Percentiles rank a stretch among this genome's conserved stretches.
Evolutionary conservation across 64 coral and sea anemone genomes (phyloP).

Genomic region (Montipora capricornis): DNA sequence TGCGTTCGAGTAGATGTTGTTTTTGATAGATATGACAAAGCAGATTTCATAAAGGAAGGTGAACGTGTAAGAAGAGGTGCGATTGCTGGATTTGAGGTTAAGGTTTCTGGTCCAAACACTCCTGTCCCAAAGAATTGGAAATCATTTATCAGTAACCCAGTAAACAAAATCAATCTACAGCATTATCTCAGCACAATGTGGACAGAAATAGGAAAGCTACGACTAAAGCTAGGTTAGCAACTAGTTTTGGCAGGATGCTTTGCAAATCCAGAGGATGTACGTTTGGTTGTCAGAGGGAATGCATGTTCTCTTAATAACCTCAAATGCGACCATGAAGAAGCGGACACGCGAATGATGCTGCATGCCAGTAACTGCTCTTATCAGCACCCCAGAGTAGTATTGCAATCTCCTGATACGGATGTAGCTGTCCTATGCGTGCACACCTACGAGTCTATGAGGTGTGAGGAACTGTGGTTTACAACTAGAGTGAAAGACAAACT

Average conservation of each 20-base stretch:
- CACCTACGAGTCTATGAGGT: not conserved
- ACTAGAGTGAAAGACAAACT: slow-evolving; percentile 11
- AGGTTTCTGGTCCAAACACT: not conserved
- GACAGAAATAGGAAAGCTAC: not conserved
- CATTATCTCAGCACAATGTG: not conserved
- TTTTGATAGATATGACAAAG: too few species aligned
- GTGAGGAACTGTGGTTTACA: not conserved
- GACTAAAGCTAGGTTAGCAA: not conserved
- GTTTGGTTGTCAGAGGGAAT: not conserved
- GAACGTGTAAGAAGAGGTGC: not conserved
- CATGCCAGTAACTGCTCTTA: not conserved
- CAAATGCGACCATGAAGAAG: not conserved
- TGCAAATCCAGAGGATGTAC: not conserved
- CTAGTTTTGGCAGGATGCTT: not conserved
- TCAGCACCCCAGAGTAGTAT: not conserved
- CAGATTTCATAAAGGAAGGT: too few species aligned
- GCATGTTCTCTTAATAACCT: not conserved
- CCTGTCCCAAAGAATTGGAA: not conserved
- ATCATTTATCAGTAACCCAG: not conserved
- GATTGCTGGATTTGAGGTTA: not conserved
- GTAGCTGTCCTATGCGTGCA: slow-evolving; percentile 14
- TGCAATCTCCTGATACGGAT: slow-evolving; percentile 14
- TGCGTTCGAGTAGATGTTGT: too few species aligned
- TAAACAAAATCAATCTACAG: not conserved
- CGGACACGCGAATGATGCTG: not conserved